Percentiles rank a stretch among this genome's conserved stretches.
Evolutionary conservation across 2,113 vertebrate genomes (phyloP).

Genomic region (Bagarius yarrelli): DNA sequence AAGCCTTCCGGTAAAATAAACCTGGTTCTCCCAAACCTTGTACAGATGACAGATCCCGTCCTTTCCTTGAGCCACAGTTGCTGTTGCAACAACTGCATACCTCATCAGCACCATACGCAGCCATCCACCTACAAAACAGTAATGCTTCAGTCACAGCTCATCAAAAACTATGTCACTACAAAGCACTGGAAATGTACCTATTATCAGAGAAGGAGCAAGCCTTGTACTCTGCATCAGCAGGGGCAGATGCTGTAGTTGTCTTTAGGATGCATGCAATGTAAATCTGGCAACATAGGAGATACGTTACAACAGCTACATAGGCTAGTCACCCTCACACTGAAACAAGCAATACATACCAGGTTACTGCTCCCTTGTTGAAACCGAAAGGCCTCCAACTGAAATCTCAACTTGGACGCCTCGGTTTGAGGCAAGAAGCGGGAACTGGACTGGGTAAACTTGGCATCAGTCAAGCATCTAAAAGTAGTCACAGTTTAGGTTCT

Average conservation of each 20-base stretch:
- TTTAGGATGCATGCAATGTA: constrained; percentile 42
- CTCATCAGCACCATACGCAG: constrained; percentile 63
- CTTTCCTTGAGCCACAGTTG: constrained; percentile 47
- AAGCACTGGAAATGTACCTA: constrained; percentile 49
- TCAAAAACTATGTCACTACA: no score
- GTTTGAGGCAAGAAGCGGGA: constrained; percentile 40
- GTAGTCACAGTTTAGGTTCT: background rate
- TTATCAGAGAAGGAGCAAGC: constrained; percentile 48
- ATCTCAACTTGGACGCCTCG: constrained; percentile 18
- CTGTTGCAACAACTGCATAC: constrained; percentile 69
- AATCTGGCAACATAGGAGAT: constrained; percentile 24
- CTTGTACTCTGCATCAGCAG: constrained; percentile 31
- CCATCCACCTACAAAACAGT: constrained; percentile 62
- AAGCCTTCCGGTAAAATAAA: no score
- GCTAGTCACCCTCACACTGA: no score
- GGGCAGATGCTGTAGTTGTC: constrained; percentile 20
- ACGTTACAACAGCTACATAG: no score
- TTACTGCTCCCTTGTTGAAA: constrained; percentile 25
- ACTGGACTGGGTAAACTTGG: constrained; percentile 18
- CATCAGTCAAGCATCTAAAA: constrained; percentile 43
- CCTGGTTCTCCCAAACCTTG: constrained; percentile 6
- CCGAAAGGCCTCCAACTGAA: constrained; percentile 40
- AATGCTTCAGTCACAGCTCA: no score
- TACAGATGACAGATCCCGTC: constrained; percentile 23
- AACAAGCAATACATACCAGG: no score